Evolutionary conservation across 2,888 invertebrate species (phyloP), one percentile per base, ranked within the genome.

Genomic region (Sycophila texana): DNA sequence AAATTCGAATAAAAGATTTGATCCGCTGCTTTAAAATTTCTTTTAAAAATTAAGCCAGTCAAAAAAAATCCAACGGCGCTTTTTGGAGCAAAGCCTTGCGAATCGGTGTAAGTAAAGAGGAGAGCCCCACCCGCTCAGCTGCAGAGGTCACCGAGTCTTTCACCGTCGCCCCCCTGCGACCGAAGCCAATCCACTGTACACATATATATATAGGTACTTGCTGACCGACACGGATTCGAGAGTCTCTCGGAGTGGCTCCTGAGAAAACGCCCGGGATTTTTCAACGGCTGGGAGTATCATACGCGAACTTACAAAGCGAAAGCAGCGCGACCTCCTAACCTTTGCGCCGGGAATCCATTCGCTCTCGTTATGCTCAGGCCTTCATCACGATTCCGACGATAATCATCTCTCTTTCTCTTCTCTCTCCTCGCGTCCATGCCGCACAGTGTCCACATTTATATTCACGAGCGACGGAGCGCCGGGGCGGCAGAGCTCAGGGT

Each of bases 301-400:
- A 47, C 26, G 55, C 14, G 39, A 4, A n/a, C 26, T 14, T 60
- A 58, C 0, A 18, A 13, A 53, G n/a, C 47, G 20, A 60, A 47
- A 68, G 47, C 30, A n/a, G 26, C 26, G 20, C 67, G 78, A 78
- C 74, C 78, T 74, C 57, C 68, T 78, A 60, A 78, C 73, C 78
- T 74, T 30, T 55, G 73, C 12, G 39, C 47, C 61, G 18, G 16
- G 2, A 55, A 55, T 39, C 39, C 72, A 72, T 66, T 66, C 68
- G 49, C 77, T 78, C 78, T 78, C 73, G 61, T 77, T 77, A 72
- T 22, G 61, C 53, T 53, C 30, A 22, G 39, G 22, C 61, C 73
- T 74, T 68, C 78, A 55, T 78, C 68, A 68, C 68, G 78, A 78
- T 78, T n/a, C 57, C 30, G 55, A 74, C 22, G 26, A 68, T 78